These are phyloP conservation scores for Cepaea nemoralis DNA, from an alignment of 1,140 invertebrate species.

Conservation along the genomic window DNA sequence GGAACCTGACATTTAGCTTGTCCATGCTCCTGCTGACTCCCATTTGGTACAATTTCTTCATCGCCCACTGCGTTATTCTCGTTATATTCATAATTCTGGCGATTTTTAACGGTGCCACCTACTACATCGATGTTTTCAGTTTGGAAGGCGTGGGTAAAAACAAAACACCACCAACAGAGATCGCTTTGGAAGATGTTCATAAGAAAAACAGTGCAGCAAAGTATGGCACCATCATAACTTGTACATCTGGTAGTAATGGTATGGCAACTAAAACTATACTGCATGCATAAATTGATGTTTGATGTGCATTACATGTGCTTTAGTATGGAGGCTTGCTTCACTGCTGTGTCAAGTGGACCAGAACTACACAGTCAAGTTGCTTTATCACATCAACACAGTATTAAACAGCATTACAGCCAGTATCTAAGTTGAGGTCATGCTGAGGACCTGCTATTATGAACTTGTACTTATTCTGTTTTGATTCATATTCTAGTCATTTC, in stretches of 20 bases:
- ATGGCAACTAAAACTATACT: background rate
- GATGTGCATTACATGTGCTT: too few relatives aligned
- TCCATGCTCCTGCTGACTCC: slow-evolving; percentile 45
- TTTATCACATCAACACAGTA: too few relatives aligned
- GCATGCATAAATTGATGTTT: background rate
- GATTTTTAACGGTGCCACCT: slow-evolving; percentile 60
- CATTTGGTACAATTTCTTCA: slow-evolving; percentile 57
- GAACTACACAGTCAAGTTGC: too few relatives aligned
- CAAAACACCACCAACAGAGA: background rate
- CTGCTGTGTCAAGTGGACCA: too few relatives aligned
- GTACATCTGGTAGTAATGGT: background rate
- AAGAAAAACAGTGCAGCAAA: background rate
- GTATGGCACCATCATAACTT: background rate
- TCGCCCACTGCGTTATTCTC: slow-evolving; percentile 56
- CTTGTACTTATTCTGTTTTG: too few relatives aligned
- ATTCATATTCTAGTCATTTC: too few relatives aligned
- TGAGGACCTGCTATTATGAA: too few relatives aligned
- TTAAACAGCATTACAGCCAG: too few relatives aligned
- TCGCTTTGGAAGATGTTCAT: background rate
- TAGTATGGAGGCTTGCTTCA: too few relatives aligned
- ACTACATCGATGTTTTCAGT: slow-evolving; percentile 67
- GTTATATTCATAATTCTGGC: slow-evolving; percentile 45
- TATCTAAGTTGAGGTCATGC: too few relatives aligned
- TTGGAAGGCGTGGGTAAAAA: slow-evolving; percentile 37
- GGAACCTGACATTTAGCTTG: slow-evolving; percentile 53